Conservation (phyloP, 2,797 vertebrate genomes). For the Macropus fuliginosus region DNA sequence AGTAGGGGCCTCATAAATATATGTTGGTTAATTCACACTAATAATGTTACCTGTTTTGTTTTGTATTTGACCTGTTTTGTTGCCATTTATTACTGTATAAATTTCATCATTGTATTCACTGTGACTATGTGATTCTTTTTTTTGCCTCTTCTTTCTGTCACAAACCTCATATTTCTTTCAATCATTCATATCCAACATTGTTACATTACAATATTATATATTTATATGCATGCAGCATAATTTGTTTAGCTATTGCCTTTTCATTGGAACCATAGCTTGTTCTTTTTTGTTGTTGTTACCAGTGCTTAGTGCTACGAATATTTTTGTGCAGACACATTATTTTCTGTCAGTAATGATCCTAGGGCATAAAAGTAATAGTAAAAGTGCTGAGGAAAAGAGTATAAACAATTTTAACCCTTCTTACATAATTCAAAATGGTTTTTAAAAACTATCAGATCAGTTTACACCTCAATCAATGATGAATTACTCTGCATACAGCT, state of each 20-base stretch:
- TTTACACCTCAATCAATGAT: neutral
- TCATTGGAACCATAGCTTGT: neutral
- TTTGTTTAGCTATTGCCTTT: neutral
- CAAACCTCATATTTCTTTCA: neutral
- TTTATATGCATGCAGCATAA: neutral
- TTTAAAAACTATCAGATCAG: neutral
- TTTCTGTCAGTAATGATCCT: neutral
- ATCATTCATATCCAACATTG: neutral
- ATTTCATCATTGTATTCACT: neutral
- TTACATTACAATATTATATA: neutral
- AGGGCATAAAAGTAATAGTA: neutral
- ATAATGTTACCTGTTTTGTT: neutral
- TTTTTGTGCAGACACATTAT: neutral
- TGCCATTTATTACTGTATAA: neutral
- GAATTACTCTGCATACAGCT: neutral
- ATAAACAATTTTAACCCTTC: neutral
- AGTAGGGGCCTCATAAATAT: neutral
- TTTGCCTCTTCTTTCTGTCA: neutral
- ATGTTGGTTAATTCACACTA: neutral
- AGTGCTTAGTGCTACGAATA: neutral
- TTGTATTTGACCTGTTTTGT: neutral
- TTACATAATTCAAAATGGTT: neutral
- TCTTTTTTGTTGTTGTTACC: neutral
- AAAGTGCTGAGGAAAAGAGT: neutral
- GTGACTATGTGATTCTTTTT: neutral